Conservation (phyloP, 2,113 vertebrate genomes). For the Pterocles burchelli region DNA sequence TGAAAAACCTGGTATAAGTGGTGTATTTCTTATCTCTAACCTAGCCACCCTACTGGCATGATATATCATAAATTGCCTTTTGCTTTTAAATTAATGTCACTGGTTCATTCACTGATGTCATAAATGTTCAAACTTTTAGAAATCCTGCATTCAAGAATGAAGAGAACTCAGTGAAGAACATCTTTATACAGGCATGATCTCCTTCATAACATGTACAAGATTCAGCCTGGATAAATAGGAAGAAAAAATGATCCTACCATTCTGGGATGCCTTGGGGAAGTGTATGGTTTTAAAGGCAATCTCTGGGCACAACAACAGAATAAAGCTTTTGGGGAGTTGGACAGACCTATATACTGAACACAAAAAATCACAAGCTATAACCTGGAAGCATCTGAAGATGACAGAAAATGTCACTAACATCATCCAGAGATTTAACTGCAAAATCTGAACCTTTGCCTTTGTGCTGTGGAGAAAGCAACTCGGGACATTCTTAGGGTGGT, state of each 20-base stretch:
- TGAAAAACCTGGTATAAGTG: background rate
- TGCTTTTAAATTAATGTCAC: background rate
- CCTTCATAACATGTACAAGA: background rate
- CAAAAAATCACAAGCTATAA: background rate
- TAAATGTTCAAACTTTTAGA: background rate
- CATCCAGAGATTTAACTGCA: background rate
- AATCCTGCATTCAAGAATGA: background rate
- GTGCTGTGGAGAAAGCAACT: background rate
- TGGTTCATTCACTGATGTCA: background rate
- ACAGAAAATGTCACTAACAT: background rate
- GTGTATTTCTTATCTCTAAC: background rate
- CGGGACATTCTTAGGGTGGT: background rate
- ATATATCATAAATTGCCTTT: background rate
- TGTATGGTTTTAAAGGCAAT: background rate
- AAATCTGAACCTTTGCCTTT: background rate
- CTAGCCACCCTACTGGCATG: no score
- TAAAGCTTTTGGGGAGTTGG: background rate
- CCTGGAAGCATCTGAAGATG: background rate
- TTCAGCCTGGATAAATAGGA: background rate
- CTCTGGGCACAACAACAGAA: background rate
- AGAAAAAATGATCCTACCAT: background rate
- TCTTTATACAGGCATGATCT: background rate
- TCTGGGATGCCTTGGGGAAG: background rate
- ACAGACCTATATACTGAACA: background rate
- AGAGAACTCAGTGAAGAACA: background rate